phyloP scores from a whole-genome alignment of 1,140 invertebrate genomes.

The Eubasilissa regina region DNA sequence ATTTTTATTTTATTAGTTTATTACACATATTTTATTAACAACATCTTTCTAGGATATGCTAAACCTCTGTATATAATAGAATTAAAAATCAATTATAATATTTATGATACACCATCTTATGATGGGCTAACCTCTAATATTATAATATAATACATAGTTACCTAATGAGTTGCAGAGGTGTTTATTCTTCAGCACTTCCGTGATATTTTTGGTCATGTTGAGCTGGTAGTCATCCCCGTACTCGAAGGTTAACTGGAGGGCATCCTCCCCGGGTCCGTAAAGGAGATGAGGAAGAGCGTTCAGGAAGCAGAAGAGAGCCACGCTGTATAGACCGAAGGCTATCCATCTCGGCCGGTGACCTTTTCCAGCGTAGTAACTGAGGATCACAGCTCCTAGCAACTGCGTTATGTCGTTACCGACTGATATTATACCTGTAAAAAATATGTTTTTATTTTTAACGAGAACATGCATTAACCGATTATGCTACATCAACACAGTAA shows the following conservation, averaged over 20 bases:
- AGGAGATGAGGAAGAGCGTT: constrained; percentile 82
- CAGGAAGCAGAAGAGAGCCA: constrained; percentile 80
- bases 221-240: constrained; percentile 66
- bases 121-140: no score
- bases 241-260: constrained; percentile 77
- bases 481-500: no score
- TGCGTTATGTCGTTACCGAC: constrained; percentile 80
- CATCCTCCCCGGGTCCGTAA: constrained; percentile 81
- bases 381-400: constrained; percentile 73
- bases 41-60: no score
- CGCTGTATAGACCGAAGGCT: constrained; percentile 79
- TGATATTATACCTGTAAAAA: constrained; percentile 76
- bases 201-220: constrained; percentile 33
- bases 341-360: constrained; percentile 83
- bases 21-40: no score
- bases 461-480: no score
- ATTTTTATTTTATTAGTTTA: no score
- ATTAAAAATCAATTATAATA: no score
- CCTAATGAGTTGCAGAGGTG: constrained; percentile 62
- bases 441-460: no score
- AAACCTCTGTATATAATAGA: no score
- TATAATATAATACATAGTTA: no score
- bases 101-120: no score
- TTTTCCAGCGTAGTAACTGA: constrained; percentile 80
- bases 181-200: constrained; percentile 60